Evolutionary conservation across 30 jellyfish, hydroid and myxozoan genomes (phyloP).

Genomic region (Aurelia aurita complex sp. Pacific): DNA sequence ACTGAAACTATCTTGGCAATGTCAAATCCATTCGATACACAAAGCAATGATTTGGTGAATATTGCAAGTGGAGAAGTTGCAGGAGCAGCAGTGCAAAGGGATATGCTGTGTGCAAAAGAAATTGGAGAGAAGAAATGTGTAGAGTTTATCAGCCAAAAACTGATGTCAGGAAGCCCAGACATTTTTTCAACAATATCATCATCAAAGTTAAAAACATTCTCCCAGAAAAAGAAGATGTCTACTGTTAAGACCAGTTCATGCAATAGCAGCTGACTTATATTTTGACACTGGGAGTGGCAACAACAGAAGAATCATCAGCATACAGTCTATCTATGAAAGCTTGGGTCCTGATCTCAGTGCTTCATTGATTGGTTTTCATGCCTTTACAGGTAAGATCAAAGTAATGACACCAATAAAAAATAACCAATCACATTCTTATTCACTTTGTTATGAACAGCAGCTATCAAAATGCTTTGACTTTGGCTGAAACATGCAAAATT

Average conservation of each 20-base stretch:
- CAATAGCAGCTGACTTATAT: no score
- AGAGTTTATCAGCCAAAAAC: constrained; percentile 8
- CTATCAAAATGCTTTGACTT: no score
- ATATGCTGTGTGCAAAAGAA: constrained; percentile 19
- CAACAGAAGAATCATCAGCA: no score
- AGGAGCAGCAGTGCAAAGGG: constrained; percentile 7
- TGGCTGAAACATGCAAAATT: no score
- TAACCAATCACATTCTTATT: no score
- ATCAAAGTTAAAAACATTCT: constrained; percentile 18
- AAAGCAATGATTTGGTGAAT: constrained; percentile 19
- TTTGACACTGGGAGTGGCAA: no score
- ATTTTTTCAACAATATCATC: constrained; percentile 16
- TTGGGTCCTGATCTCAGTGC: no score
- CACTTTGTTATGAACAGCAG: no score
- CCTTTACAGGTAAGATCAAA: no score
- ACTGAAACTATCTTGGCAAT: constrained; percentile 16
- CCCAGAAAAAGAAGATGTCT: background rate
- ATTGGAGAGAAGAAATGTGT: constrained; percentile 43
- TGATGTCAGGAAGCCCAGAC: constrained; percentile 37
- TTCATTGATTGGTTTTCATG: no score
- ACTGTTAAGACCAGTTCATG: constrained; percentile 21
- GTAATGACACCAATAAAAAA: no score
- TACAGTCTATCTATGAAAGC: no score
- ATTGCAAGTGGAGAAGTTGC: constrained; percentile 58
- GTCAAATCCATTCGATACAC: constrained; percentile 44